A percentile compares a stretch with the other conserved stretches of the same genome.
Evolutionary conservation across 2,113 vertebrate species (phyloP).

Genomic region (Lepisosteus oculatus): DNA sequence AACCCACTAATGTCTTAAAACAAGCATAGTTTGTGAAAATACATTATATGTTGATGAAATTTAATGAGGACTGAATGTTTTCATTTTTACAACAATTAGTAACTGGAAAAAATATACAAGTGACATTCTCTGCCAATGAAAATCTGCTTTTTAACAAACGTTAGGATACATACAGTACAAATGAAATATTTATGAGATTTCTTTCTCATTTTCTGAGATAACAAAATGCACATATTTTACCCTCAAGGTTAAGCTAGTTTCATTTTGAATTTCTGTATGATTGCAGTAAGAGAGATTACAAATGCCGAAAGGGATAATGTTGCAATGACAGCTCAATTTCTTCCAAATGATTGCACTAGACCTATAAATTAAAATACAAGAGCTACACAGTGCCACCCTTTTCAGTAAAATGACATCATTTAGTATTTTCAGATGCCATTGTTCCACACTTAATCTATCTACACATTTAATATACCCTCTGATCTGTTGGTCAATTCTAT

Average conservation of each 20-base stretch:
- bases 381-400: too few species aligned
- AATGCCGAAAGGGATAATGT: neutral
- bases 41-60: neutral
- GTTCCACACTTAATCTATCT: too few species aligned
- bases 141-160: too few species aligned
- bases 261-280: slow-evolving; percentile 12
- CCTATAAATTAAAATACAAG: neutral
- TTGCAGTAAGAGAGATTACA: slow-evolving; percentile 3
- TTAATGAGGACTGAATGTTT: too few species aligned
- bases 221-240: neutral
- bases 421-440: too few species aligned
- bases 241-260: neutral
- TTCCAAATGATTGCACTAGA: slow-evolving; percentile 8
- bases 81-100: too few species aligned
- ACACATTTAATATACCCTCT: too few species aligned
- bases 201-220: neutral
- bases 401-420: too few species aligned
- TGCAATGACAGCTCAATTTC: neutral
- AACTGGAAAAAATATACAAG: too few species aligned
- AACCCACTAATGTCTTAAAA: neutral
- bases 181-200: neutral
- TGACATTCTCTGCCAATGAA: too few species aligned
- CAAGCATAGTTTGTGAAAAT: neutral
- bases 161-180: neutral
- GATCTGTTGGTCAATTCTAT: too few species aligned